These are phyloP conservation scores for Dysdera silvatica DNA, from an alignment of 1,140 invertebrate genomes.

Conservation along the genomic window DNA sequence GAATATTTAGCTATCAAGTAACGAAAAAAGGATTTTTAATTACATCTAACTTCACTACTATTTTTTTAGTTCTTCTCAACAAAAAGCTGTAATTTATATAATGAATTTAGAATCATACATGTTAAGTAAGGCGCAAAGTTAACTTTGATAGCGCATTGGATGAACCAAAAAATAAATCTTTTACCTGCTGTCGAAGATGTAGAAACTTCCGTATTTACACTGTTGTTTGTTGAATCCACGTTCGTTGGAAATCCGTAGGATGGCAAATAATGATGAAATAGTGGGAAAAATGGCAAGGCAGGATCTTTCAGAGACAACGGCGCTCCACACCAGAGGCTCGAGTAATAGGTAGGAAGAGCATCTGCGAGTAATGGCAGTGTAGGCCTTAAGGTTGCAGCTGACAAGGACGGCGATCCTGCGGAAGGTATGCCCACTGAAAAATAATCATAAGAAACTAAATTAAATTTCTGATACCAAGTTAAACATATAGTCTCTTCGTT, in stretches of 20 bases:
- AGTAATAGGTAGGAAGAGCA: slow-evolving; percentile 25
- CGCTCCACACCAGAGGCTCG: slow-evolving; percentile 27
- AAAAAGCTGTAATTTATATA: not conserved
- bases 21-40: not conserved
- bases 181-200: slow-evolving; percentile 8
- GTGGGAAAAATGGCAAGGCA: slow-evolving; percentile 25
- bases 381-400: slow-evolving; percentile 10
- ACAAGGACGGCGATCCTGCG: not conserved
- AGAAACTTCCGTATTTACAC: too few relatives aligned
- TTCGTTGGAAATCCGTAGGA: slow-evolving; percentile 24
- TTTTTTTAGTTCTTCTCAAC: not conserved
- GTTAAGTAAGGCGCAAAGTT: too few relatives aligned
- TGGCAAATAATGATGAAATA: slow-evolving; percentile 29
- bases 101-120: not conserved
- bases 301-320: slow-evolving; percentile 23
- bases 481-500: too few relatives aligned
- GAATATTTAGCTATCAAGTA: not conserved
- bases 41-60: not conserved
- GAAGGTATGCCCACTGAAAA: not conserved
- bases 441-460: not conserved
- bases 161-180: too few relatives aligned
- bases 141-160: too few relatives aligned
- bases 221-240: not conserved
- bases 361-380: slow-evolving; percentile 26
- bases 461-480: too few relatives aligned